Base-by-base conservation (phyloP, 1,140 invertebrate species). In the Drosophila aff. region DNA sequence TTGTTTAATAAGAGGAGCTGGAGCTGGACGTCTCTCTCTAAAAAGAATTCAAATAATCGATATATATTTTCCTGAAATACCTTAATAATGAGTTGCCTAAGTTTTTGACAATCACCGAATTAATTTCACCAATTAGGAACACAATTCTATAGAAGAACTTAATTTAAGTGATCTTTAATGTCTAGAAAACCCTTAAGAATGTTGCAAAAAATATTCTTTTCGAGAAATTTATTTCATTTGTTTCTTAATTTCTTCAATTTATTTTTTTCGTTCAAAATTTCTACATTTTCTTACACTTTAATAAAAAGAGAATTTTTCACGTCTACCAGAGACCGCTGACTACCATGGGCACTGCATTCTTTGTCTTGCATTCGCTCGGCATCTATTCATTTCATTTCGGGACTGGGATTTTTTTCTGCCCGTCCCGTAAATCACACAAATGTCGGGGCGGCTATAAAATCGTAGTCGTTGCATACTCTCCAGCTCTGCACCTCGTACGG, bases 381-480 rank as follows among this genome's bases (percentile, higher is more conserved):
- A 31, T 59, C 43, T 79, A 57, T 69, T 71, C 75, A 79, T 69
- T 79, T 55, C 36, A 64, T 63, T 62, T 66, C 26, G 38, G 44
- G 41, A 15, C 55, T 50, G 41, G 62, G 41, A 68, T 80, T 86
- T 86, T 89, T 55, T 82, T 60, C 65, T 58, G 44, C 64, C 38
- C 61, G 49, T 58, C 68, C 76, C 84, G 81, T 87, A 87, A 87
- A 87, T 87, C 83, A 87, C 81, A 78, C 58, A 87, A 83, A 74
- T 81, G 83, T 87, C 84, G 81, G 58, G 64, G 23, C 33, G 77
- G 72, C 81, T 74, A 60, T 67, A 74, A 89, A 81, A 89, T 81
- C 53, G 77, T 71, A 75, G 73, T 81, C 65, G 62, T 72, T 57
- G 68, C 61, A 87, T 65, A 65, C 68, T 79, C 64, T 66, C 62